A percentile compares a stretch with the other conserved stretches of the same genome.
phyloP scores from a whole-genome alignment of 2,888 invertebrate genomes.

The Nemotelus nigrinus region DNA sequence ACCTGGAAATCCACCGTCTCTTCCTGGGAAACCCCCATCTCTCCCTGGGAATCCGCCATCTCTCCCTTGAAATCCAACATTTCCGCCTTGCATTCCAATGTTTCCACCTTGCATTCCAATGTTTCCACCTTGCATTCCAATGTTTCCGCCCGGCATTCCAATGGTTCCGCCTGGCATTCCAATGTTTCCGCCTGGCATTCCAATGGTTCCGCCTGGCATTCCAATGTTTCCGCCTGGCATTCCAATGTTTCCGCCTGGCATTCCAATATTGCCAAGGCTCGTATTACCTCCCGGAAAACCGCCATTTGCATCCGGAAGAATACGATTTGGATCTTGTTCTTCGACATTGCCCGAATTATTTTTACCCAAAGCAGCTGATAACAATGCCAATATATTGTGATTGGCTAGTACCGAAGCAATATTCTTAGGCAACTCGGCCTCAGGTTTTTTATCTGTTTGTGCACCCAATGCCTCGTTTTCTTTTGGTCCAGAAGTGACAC shows the following conservation, averaged over 20 bases:
- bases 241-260: neutral
- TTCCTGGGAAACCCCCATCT: neutral
- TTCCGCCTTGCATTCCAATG: neutral
- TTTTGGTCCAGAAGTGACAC: constrained; percentile 56
- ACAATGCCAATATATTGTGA: constrained; percentile 22
- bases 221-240: neutral
- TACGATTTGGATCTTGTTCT: neutral
- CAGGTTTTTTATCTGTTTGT: neutral
- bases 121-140: neutral
- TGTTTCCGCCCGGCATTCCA: constrained; percentile 2
- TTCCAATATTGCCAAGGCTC: neutral
- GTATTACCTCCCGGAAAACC: constrained; percentile 5
- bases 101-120: neutral
- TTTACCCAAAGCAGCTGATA: constrained; percentile 39
- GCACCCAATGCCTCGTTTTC: neutral
- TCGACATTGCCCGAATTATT: neutral
- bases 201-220: neutral
- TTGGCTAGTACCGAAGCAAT: constrained; percentile 31
- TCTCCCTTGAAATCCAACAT: neutral
- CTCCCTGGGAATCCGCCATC: neutral
- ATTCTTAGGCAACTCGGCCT: constrained; percentile 4
- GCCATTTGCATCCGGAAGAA: neutral
- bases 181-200: neutral
- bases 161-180: no score
- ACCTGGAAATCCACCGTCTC: neutral